A percentile compares a stretch with the other conserved stretches of the same genome.
Evolutionary conservation across 1,140 invertebrate genomes (phyloP).

Genomic region (Heliconius congener): DNA sequence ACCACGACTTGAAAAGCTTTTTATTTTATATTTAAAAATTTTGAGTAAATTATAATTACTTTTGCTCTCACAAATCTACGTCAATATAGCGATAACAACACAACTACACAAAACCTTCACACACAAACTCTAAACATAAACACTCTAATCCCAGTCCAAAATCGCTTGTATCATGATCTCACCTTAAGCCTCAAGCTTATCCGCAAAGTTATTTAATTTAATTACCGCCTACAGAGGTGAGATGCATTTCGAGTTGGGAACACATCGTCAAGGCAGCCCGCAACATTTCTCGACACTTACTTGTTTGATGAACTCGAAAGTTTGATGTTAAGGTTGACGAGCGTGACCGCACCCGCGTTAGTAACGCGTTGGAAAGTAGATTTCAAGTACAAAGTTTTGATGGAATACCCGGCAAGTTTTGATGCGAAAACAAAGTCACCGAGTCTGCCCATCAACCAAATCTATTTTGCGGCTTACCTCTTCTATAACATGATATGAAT

Average conservation of each 20-base stretch:
- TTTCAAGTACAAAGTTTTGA: conserved; percentile 9
- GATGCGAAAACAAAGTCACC: conserved; percentile 11
- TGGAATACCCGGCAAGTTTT: conserved; percentile 8
- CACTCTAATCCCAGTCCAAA: conserved; percentile 27
- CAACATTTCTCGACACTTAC: conserved; percentile 52
- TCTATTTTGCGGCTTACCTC: conserved; percentile 5
- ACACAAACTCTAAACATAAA: background rate
- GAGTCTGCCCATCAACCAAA: background rate
- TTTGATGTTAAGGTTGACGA: conserved; percentile 46
- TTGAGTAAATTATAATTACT: too few species aligned
- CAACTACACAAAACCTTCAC: conserved; percentile 1
- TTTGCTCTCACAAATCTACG: background rate
- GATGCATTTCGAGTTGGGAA: conserved; percentile 24
- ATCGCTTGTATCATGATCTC: conserved; percentile 24
- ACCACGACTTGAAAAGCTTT: background rate
- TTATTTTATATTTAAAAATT: too few species aligned
- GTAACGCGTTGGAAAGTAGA: background rate
- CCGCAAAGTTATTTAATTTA: conserved; percentile 37
- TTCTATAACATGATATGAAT: background rate
- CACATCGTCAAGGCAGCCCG: conserved; percentile 43
- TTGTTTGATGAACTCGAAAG: conserved; percentile 45
- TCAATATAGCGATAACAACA: background rate
- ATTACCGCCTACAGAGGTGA: conserved; percentile 34
- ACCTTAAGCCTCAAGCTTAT: background rate
- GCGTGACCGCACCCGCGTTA: conserved; percentile 18